Conservation (phyloP, 2,888 invertebrate species). For the Drosophila imparisetae region DNA sequence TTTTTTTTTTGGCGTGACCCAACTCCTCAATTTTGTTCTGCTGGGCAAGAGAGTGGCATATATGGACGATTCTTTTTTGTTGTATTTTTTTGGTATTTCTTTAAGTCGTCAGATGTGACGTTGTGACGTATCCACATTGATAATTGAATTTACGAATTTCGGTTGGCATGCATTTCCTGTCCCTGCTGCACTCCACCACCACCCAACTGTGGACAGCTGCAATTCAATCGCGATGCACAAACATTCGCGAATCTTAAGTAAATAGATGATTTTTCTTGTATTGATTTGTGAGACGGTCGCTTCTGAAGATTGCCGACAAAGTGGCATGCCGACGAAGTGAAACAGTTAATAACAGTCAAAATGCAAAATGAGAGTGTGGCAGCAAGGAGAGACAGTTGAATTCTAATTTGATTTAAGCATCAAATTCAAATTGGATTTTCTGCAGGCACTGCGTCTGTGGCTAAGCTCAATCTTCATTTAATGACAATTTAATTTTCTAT, state of each 20-base stretch:
- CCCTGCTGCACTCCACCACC: background rate
- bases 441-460: slow-evolving; percentile 47
- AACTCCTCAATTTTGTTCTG: background rate
- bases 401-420: slow-evolving; percentile 74
- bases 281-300: slow-evolving; percentile 43
- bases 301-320: slow-evolving; percentile 48
- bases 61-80: background rate
- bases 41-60: slow-evolving; percentile 15
- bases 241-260: slow-evolving; percentile 35
- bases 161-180: slow-evolving; percentile 33
- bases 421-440: slow-evolving; percentile 74
- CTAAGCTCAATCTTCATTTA: slow-evolving; percentile 72
- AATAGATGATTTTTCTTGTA: slow-evolving; percentile 30
- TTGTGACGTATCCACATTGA: slow-evolving; percentile 52
- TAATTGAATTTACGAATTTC: slow-evolving; percentile 32
- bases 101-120: slow-evolving; percentile 57
- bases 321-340: slow-evolving; percentile 38
- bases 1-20: slow-evolving; percentile 10
- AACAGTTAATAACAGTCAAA: slow-evolving; percentile 15
- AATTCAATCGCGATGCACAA: slow-evolving; percentile 13
- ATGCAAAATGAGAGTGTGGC: background rate
- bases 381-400: slow-evolving; percentile 22
- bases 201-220: background rate
- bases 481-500: slow-evolving; percentile 78
- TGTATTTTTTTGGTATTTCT: slow-evolving; percentile 41